Conservation (phyloP, 2,888 invertebrate species). For the Lepidochrysops patricia region DNA sequence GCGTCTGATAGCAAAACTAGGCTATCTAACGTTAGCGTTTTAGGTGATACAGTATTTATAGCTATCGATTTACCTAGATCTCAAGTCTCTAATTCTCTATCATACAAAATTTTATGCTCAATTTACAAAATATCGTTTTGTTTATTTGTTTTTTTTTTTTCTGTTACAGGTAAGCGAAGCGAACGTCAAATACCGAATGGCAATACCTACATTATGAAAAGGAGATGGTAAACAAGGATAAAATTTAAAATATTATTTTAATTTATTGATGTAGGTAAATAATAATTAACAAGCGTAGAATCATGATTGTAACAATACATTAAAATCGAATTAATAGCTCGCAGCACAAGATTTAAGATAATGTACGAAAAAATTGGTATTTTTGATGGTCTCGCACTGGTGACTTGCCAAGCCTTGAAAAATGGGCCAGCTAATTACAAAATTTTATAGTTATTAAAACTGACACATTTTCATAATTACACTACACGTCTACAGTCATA, state of each 20-base stretch:
- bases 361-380: background rate
- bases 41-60: background rate
- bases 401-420: conserved; percentile 1
- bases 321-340: too few relatives aligned
- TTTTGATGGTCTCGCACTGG: background rate
- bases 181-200: too few relatives aligned
- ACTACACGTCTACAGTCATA: too few relatives aligned
- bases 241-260: too few relatives aligned
- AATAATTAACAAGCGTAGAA: too few relatives aligned
- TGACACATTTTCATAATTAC: background rate
- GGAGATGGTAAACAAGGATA: too few relatives aligned
- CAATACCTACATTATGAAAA: too few relatives aligned
- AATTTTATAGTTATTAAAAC: conserved; percentile 3
- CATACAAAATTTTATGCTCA: too few relatives aligned
- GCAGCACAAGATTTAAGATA: too few relatives aligned
- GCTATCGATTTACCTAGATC: background rate
- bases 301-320: too few relatives aligned
- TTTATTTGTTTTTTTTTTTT: background rate
- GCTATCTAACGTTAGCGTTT: background rate
- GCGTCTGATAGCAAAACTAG: background rate
- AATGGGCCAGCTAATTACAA: conserved; percentile 2
- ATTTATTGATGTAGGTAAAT: too few relatives aligned
- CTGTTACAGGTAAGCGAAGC: background rate
- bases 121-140: background rate
- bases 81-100: background rate